Evolutionary conservation across 2,888 invertebrate species (phyloP).

Genomic region (Agriopis aurantiaria): DNA sequence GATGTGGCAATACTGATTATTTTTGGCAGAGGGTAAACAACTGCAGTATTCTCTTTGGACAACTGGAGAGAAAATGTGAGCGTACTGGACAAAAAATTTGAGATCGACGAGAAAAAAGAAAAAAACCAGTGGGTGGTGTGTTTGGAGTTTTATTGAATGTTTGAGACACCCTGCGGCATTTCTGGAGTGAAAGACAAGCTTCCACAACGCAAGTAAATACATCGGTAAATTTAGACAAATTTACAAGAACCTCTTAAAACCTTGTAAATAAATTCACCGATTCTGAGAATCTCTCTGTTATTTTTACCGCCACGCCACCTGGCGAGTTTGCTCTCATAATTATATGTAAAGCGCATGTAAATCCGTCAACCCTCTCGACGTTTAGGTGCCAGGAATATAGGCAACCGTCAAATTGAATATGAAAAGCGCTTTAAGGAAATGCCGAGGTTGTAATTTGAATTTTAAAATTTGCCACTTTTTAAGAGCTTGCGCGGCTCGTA

Average conservation of each 20-base stretch:
- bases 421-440: constrained; percentile 51
- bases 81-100: no score
- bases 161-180: no score
- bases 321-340: constrained; percentile 54
- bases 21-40: no score
- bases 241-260: not conserved
- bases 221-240: not conserved
- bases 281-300: constrained; percentile 19
- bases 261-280: constrained; percentile 12
- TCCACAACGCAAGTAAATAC: not conserved
- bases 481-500: constrained; percentile 33
- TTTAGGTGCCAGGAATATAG: constrained; percentile 47
- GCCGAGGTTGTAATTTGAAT: constrained; percentile 51
- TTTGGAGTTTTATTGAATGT: no score
- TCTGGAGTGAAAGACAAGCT: no score
- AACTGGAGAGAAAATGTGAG: no score
- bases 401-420: constrained; percentile 56
- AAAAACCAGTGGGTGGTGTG: no score
- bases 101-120: no score
- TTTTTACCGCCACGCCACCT: constrained; percentile 45
- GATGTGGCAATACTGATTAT: no score
- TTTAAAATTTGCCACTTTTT: constrained; percentile 50
- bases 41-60: no score
- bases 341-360: constrained; percentile 67
- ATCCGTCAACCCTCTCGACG: constrained; percentile 55